Percentiles rank a stretch among this genome's conserved stretches.
Evolutionary conservation across 2,797 vertebrate species (phyloP).

Genomic region (Stomatorhinus walkeri): DNA sequence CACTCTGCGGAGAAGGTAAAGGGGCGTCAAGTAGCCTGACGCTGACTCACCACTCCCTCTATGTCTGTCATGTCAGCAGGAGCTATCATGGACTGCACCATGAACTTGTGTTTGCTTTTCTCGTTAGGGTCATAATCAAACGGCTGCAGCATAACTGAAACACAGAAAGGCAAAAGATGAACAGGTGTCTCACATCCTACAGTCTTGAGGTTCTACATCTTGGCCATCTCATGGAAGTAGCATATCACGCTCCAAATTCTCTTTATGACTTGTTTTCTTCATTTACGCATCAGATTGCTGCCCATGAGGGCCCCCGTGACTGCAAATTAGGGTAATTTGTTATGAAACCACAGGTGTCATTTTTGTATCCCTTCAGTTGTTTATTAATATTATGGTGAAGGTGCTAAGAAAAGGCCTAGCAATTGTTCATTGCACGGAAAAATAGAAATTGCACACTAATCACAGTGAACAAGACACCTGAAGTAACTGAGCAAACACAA

Average conservation of each 20-base stretch:
- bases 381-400: neutral
- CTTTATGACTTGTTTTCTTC: neutral
- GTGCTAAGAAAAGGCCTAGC: neutral
- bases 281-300: neutral
- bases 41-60: slow-evolving; percentile 84
- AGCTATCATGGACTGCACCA: slow-evolving; percentile 91
- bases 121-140: slow-evolving; percentile 96
- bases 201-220: neutral
- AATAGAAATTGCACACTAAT: neutral
- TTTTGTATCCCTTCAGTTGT: neutral
- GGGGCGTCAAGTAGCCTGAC: neutral
- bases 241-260: neutral
- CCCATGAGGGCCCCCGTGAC: neutral
- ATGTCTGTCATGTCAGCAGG: slow-evolving; percentile 86
- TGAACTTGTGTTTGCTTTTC: slow-evolving; percentile 98
- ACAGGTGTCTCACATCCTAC: neutral
- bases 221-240: neutral
- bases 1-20: neutral
- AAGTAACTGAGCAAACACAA: neutral
- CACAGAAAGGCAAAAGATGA: slow-evolving; percentile 8
- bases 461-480: neutral
- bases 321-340: neutral
- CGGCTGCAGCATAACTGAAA: slow-evolving; percentile 90
- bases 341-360: neutral
- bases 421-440: neutral